A percentile compares a stretch with the other conserved stretches of the same genome.
Evolutionary conservation across 2,797 vertebrate species (phyloP).

Genomic region (Acipenser ruthenus): DNA sequence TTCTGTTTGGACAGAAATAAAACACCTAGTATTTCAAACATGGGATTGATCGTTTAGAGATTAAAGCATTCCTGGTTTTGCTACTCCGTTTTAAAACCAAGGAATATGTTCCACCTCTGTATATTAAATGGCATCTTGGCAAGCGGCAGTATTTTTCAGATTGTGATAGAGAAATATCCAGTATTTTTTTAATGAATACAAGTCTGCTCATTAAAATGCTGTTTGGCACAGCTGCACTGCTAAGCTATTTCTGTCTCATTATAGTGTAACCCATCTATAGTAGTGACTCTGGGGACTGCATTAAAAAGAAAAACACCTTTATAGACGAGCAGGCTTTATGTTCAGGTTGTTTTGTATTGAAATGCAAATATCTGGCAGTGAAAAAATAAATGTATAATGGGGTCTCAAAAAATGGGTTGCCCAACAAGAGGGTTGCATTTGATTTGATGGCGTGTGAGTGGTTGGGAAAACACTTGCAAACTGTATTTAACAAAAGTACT

Average conservation of each 20-base stretch:
- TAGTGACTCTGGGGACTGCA: neutral
- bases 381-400: neutral
- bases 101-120: too few relatives aligned
- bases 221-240: neutral
- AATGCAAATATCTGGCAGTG: neutral
- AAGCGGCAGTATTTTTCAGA: neutral
- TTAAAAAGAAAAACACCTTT: neutral
- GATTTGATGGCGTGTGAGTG: too few relatives aligned
- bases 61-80: too few relatives aligned
- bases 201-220: constrained; percentile 10
- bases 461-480: too few relatives aligned
- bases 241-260: constrained; percentile 9
- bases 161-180: neutral
- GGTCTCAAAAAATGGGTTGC: neutral
- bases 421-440: too few relatives aligned
- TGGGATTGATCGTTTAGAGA: too few relatives aligned
- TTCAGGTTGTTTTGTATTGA: constrained; percentile 1
- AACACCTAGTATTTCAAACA: too few relatives aligned
- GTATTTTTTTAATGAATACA: constrained; percentile 5
- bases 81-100: too few relatives aligned
- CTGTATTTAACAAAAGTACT: too few relatives aligned
- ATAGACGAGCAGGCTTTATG: neutral
- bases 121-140: too few relatives aligned
- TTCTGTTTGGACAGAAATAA: too few relatives aligned
- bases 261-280: neutral